Conservation (phyloP, 2,113 vertebrate species). For the Menura novaehollandiae region DNA sequence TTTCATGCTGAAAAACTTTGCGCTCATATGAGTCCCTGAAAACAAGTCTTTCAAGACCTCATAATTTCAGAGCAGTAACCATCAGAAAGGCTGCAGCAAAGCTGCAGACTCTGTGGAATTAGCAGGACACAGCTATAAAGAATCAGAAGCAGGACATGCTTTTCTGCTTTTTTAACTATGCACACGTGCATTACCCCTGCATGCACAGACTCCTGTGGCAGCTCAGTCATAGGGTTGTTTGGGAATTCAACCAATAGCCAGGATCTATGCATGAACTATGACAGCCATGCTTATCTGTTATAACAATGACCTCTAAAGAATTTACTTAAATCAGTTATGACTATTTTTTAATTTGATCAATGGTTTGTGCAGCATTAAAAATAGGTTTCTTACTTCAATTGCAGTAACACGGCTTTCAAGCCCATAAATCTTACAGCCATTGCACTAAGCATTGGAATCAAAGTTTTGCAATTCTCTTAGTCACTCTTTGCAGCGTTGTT, state of each 20-base stretch:
- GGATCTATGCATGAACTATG: neutral
- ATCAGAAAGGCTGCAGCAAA: neutral
- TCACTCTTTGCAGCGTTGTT: neutral
- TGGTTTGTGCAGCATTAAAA: neutral
- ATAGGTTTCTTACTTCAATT: neutral
- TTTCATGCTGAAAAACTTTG: neutral
- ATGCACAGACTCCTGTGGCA: neutral
- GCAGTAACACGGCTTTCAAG: neutral
- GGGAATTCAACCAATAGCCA: neutral
- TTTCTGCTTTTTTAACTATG: neutral
- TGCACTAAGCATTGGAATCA: neutral
- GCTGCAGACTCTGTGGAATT: neutral
- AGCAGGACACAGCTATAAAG: neutral
- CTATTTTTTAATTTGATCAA: neutral
- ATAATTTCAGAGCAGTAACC: neutral
- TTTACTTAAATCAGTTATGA: neutral
- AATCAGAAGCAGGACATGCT: neutral
- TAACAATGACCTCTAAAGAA: neutral
- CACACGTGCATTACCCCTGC: rapidly evolving
- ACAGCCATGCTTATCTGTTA: neutral
- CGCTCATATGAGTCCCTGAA: neutral
- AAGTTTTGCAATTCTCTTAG: constrained; percentile 17
- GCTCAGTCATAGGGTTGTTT: neutral
- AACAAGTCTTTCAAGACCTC: neutral
- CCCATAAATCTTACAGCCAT: neutral